These are phyloP conservation scores for Erinaceus europaeus DNA, from an alignment of 2,113 vertebrate species.

Conservation along the genomic window DNA sequence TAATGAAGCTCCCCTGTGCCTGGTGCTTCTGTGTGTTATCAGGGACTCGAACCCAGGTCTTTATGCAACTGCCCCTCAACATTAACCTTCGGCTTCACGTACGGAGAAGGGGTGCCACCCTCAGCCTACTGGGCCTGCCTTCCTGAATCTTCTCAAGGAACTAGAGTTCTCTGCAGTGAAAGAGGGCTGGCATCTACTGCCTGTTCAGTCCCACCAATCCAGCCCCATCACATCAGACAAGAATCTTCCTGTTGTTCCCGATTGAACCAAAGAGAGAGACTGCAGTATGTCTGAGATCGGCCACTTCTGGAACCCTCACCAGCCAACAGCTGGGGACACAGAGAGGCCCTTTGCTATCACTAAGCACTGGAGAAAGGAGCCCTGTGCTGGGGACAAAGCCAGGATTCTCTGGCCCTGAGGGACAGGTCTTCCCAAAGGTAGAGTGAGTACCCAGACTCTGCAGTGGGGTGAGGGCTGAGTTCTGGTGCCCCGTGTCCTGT, in stretches of 20 bases:
- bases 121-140: too few species aligned
- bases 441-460: neutral
- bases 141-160: too few species aligned
- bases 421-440: neutral
- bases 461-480: neutral
- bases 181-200: too few species aligned
- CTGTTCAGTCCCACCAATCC: neutral
- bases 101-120: too few species aligned
- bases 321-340: neutral
- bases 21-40: too few species aligned
- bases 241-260: neutral
- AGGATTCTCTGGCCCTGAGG: slow-evolving; percentile 3
- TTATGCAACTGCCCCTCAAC: too few species aligned
- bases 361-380: neutral
- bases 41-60: too few species aligned
- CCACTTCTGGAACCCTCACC: neutral
- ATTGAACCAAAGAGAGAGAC: neutral
- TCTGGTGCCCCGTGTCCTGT: neutral
- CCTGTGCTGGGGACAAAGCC: slow-evolving; percentile 2
- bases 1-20: too few species aligned
- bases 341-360: neutral
- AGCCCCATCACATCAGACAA: neutral
- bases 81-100: too few species aligned
- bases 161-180: too few species aligned
- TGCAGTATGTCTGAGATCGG: neutral